Base-by-base conservation (phyloP, 2,797 vertebrate species). In the Lophius americanus region DNA sequence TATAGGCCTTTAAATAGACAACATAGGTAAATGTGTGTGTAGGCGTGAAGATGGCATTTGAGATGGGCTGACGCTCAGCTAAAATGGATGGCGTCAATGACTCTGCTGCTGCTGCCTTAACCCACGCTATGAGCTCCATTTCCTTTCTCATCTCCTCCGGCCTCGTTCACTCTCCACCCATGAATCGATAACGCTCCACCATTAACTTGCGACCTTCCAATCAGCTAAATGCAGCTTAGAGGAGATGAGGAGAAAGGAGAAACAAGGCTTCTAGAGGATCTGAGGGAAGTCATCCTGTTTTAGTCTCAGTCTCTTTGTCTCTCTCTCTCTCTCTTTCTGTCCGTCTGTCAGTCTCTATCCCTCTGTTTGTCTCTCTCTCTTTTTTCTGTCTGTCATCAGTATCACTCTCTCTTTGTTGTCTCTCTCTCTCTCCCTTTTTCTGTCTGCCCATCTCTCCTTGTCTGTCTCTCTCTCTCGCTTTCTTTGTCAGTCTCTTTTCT, bases 171-270 rank as follows among this genome's bases (percentile, higher is more conserved):
- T 75, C 58, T 62, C 64, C 68, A 64, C 76, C 78, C 65, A 59
- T 35, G 67, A 83, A 85, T 84, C 82, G 48, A 85, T 85, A 73
- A 59, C 55, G 70, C 66, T 57, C 76, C 63, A 61, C 73, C 82
- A 79, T 80, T 75, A 71, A 66, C 70, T 0, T 11, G 74, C 56
- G 75, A 73, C 7, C 64, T 61, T 85, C 67, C 69, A 80, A 70
- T 78, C 70, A 72, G 68, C 64, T 73, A 60, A 72, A 80, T 44
- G 83, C 65, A 73, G 61, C 69, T 78, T 54, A 60, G 57, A 69
- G 41, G 36, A 81, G 47, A 70, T 39, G 51, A 73, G 46, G 10
- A 76, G 59, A 36, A 33, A 48, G 7, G 8, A 46, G 36, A 44
- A 44, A 12, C 9, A 11, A 44, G 43, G 4, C 32, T 73, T 64